These are phyloP conservation scores for Micropoecilia bifurca DNA, from an alignment of 2,797 vertebrate genomes.

Conservation along the genomic window DNA sequence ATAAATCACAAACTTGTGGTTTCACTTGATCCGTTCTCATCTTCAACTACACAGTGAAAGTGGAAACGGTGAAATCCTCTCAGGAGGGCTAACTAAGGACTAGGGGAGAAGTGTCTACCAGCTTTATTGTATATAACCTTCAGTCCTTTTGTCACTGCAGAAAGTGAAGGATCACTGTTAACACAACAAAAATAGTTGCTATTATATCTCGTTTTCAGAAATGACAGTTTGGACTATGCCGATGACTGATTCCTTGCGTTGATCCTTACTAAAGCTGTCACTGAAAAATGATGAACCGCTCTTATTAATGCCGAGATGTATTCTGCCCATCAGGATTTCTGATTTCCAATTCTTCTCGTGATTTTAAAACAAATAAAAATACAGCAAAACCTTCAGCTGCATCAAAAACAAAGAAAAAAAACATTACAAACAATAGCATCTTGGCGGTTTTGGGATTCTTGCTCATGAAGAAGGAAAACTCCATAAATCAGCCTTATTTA, in stretches of 20 bases:
- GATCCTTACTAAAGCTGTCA: background rate
- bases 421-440: background rate
- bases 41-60: background rate
- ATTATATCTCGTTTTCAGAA: background rate
- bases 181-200: background rate
- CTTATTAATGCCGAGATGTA: background rate
- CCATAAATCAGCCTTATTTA: background rate
- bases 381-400: background rate
- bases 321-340: background rate
- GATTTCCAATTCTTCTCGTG: background rate
- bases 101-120: background rate
- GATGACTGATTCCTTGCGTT: background rate
- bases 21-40: background rate
- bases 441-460: background rate
- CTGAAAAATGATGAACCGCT: background rate
- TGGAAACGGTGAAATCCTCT: background rate
- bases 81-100: background rate
- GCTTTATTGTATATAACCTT: background rate
- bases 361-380: background rate
- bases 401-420: background rate
- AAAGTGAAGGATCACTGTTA: background rate
- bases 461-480: background rate
- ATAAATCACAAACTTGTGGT: background rate
- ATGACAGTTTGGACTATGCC: background rate
- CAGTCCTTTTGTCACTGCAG: background rate